These are phyloP conservation scores for Harpalus rufipes DNA, from an alignment of 2,888 invertebrate genomes.

Conservation along the genomic window DNA sequence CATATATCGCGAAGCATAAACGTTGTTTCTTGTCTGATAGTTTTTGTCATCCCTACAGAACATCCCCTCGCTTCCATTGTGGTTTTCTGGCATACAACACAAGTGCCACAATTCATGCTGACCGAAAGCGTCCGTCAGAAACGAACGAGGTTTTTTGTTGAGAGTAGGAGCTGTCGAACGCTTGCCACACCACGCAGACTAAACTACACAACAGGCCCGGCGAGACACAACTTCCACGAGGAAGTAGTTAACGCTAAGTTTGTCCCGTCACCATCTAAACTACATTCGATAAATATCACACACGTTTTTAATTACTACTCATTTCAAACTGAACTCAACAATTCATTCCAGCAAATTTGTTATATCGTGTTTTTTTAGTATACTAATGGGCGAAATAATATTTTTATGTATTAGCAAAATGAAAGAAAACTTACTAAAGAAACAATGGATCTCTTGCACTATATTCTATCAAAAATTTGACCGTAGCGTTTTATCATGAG, in stretches of 20 bases:
- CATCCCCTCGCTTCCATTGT: slow-evolving; percentile 73
- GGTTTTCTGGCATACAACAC: slow-evolving; percentile 73
- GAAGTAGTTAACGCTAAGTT: slow-evolving; percentile 31
- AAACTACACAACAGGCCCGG: slow-evolving; percentile 27
- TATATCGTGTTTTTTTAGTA: neutral
- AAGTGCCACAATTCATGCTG: slow-evolving; percentile 72
- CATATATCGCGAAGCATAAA: slow-evolving; percentile 73
- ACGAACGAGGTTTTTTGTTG: slow-evolving; percentile 37
- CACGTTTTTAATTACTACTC: neutral
- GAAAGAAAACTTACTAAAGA: too few species aligned
- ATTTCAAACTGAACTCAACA: neutral
- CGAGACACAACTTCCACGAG: slow-evolving; percentile 20
- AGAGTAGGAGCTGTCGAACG: slow-evolving; percentile 16
- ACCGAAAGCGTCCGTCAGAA: slow-evolving; percentile 67
- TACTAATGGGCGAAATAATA: neutral
- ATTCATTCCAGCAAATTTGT: neutral
- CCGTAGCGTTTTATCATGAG: too few species aligned
- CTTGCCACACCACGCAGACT: slow-evolving; percentile 10
- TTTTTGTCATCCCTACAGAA: slow-evolving; percentile 73
- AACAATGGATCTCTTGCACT: too few species aligned
- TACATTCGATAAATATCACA: slow-evolving; percentile 11
- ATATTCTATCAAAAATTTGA: too few species aligned
- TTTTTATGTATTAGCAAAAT: too few species aligned
- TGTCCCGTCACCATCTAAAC: neutral
- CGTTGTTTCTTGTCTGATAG: slow-evolving; percentile 73